Base-by-base conservation (phyloP, 2,888 invertebrate genomes). In the Didymodactylos carnosus region DNA sequence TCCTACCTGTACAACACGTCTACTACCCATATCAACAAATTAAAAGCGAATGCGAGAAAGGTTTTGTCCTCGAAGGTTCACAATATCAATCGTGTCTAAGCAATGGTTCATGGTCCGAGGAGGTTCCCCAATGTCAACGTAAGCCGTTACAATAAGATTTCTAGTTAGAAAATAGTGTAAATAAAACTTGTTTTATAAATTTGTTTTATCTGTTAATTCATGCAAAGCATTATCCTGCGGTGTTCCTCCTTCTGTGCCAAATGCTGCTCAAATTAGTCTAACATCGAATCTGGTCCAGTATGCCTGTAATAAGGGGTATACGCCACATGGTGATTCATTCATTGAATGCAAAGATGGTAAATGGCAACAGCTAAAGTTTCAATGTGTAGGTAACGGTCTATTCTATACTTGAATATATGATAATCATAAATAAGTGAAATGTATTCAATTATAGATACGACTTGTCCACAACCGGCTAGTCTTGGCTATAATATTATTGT, bases 171-270 rank as follows among this genome's bases (percentile, higher is more conserved):
- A n/a, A n/a, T n/a, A n/a, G n/a, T n/a, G n/a, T n/a, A n/a, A n/a
- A n/a, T n/a, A n/a, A n/a, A n/a, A n/a, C n/a, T n/a, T n/a, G n/a
- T n/a, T n/a, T n/a, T n/a, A n/a, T n/a, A n/a, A n/a, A n/a, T n/a
- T n/a, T n/a, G n/a, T n/a, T n/a, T n/a, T 23, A 8, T 49, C 1
- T 10, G n/a, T 14, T 29, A 35, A 19, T 29, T 4, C 10, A 23
- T 62, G 19, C 35, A 16, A 19, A 62, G 62, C 19, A 62, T 62
- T 35, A n/a, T 35, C 62, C 19, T 74, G 74, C 35, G 74, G 74
- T 16, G 74, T 71, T 39, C 74, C 74, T 13, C 74, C 74, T 11
- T 71, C n/a, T 23, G 51, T 71, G 19, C 29, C 71, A 72, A 74
- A 74, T 41, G 71, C 74, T 14, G 29, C 29, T 62, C 10, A 35